A percentile compares a stretch with the other conserved stretches of the same genome.
phyloP scores from a whole-genome alignment of 2,797 vertebrate genomes.

The Notoglanidium macrostoma region DNA sequence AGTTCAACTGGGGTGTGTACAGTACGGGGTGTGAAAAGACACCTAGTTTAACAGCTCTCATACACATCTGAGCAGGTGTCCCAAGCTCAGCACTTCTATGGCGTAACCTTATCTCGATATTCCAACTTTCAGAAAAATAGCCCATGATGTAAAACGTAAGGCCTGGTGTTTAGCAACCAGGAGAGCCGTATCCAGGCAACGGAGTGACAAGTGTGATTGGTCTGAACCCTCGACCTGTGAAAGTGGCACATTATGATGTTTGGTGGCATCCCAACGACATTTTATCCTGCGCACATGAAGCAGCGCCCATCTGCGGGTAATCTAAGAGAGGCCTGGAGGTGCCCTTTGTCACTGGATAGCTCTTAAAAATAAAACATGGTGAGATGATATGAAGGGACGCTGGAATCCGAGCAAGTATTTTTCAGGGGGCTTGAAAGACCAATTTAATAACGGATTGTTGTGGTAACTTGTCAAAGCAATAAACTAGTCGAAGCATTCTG shows the following conservation, averaged over 20 bases:
- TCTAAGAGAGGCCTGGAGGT: conserved; percentile 82
- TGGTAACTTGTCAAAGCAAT: conserved; percentile 51
- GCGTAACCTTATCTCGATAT: conserved; percentile 89
- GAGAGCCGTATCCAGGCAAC: conserved; percentile 78
- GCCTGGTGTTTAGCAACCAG: conserved; percentile 83
- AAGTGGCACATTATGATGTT: conserved; percentile 82
- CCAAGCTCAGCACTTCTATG: conserved; percentile 83
- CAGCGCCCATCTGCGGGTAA: conserved; percentile 83
- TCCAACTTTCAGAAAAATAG: conserved; percentile 95
- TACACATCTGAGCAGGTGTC: conserved; percentile 82
- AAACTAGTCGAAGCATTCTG: conserved; percentile 41
- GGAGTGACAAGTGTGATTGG: conserved; percentile 81
- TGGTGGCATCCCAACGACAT: conserved; percentile 76
- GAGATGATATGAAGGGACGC: conserved; percentile 69
- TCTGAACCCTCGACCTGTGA: conserved; percentile 78
- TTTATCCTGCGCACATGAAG: conserved; percentile 74
- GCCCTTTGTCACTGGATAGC: conserved; percentile 84
- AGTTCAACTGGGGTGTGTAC: conserved; percentile 27
- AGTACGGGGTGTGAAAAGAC: conserved; percentile 47
- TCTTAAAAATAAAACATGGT: conserved; percentile 90
- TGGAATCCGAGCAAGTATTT: conserved; percentile 75
- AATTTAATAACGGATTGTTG: conserved; percentile 62
- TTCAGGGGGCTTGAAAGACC: conserved; percentile 66
- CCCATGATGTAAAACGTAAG: conserved; percentile 93
- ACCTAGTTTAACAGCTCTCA: conserved; percentile 52